phyloP scores from a whole-genome alignment of 2,888 invertebrate species.

The Aphelenchoides bicaudatus region DNA sequence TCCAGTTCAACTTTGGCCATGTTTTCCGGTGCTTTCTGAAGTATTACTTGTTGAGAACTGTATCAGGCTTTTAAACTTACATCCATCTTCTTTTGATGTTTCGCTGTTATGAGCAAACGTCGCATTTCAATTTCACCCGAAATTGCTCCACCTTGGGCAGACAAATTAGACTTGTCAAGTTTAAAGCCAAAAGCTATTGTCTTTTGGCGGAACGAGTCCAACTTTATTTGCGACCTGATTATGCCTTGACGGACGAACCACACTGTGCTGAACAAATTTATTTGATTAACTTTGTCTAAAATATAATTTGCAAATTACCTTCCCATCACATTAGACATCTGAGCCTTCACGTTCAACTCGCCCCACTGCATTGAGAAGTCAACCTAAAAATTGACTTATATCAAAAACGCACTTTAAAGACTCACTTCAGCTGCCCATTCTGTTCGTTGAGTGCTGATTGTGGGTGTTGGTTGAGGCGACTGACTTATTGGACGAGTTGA shows the following conservation, averaged over 20 bases:
- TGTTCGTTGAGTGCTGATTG: not conserved
- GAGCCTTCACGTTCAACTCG: conserved; percentile 85
- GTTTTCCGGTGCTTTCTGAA: conserved; percentile 44
- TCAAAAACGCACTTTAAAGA: conserved; percentile 16
- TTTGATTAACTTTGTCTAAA: too few relatives aligned
- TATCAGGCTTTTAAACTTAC: conserved; percentile 23
- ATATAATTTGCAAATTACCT: too few relatives aligned
- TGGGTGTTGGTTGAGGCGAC: too few relatives aligned
- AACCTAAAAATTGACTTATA: too few relatives aligned
- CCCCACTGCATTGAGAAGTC: conserved; percentile 76
- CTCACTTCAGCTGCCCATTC: conserved; percentile 36
- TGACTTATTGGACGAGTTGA: not conserved
- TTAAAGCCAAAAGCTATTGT: conserved; percentile 40
- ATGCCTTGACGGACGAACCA: conserved; percentile 62
- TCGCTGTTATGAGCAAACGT: conserved; percentile 69
- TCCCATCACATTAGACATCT: conserved; percentile 99
- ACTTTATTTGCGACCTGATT: conserved; percentile 37
- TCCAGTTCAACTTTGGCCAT: conserved; percentile 38
- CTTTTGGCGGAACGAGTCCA: conserved; percentile 44
- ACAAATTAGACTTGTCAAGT: conserved; percentile 75
- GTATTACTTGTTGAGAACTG: not conserved
- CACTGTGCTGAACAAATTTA: too few relatives aligned
- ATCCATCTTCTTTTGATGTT: conserved; percentile 25
- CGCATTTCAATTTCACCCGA: conserved; percentile 89
- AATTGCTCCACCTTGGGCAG: conserved; percentile 94